A percentile compares a stretch with the other conserved stretches of the same genome.
Evolutionary conservation across 2,113 vertebrate species (phyloP).

Genomic region (Gyps fulvus): DNA sequence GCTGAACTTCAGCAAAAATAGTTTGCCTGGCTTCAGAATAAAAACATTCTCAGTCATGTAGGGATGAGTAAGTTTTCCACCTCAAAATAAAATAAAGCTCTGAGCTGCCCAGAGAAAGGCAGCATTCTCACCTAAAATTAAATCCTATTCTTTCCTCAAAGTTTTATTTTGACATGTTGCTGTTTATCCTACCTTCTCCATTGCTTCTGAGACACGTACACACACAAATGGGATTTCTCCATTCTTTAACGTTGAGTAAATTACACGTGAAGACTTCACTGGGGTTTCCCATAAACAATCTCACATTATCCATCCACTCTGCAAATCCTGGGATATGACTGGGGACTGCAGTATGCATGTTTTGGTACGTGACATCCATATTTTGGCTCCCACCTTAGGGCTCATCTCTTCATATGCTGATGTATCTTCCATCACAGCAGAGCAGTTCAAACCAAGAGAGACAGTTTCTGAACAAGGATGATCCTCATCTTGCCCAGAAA

Average conservation of each 20-base stretch:
- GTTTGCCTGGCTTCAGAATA: not conserved
- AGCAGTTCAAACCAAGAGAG: not conserved
- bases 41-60: not conserved
- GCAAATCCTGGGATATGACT: not conserved
- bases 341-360: not conserved
- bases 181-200: not conserved
- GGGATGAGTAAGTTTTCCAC: not conserved
- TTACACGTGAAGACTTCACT: not conserved
- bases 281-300: not conserved
- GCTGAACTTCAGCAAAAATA: not conserved
- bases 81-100: not conserved
- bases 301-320: not conserved
- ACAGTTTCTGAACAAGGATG: not conserved
- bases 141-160: not conserved
- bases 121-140: not conserved
- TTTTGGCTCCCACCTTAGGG: not conserved
- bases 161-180: not conserved
- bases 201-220: not conserved
- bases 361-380: fast-evolving
- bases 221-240: not conserved
- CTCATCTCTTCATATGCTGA: not conserved
- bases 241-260: not conserved
- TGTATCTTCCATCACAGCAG: not conserved
- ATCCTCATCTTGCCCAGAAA: not conserved
- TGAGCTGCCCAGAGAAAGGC: not conserved